Conservation (phyloP, 2,888 invertebrate species). For the Melinaea menophilus region DNA sequence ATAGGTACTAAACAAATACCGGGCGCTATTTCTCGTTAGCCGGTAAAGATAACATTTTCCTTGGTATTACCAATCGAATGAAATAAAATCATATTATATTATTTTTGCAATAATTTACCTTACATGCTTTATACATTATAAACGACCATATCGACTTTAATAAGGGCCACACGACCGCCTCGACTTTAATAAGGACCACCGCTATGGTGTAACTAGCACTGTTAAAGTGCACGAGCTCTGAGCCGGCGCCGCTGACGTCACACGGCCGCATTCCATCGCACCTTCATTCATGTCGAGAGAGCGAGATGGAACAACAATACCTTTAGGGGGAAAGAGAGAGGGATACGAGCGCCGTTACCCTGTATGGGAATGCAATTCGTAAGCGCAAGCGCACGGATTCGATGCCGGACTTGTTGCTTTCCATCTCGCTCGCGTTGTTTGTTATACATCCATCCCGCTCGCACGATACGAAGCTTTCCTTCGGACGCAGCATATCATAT, state of each 20-base stretch:
- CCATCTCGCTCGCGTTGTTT: conserved; percentile 48
- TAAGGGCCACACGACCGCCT: conserved; percentile 11
- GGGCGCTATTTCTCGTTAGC: no score
- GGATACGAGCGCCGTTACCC: conserved; percentile 66
- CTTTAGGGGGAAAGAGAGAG: conserved; percentile 63
- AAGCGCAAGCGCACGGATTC: conserved; percentile 68
- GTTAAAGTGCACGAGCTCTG: conserved; percentile 76
- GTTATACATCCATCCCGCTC: conserved; percentile 53
- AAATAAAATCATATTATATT: no score
- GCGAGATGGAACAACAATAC: conserved; percentile 55
- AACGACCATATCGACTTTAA: neutral
- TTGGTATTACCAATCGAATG: no score
- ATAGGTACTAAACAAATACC: no score
- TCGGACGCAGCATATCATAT: conserved; percentile 56
- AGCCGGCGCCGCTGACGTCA: conserved; percentile 79
- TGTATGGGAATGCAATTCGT: conserved; percentile 74
- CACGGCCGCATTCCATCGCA: conserved; percentile 79
- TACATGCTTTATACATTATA: no score
- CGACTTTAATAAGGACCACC: conserved; percentile 16
- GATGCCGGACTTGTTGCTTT: conserved; percentile 62
- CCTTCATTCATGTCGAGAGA: conserved; percentile 73
- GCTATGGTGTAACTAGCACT: conserved; percentile 57
- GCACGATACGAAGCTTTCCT: conserved; percentile 45
- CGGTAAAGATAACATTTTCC: no score
- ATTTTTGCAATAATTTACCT: no score